These are phyloP conservation scores for Strigamia transsilvanica DNA, from an alignment of 2,888 invertebrate genomes.

Conservation along the genomic window DNA sequence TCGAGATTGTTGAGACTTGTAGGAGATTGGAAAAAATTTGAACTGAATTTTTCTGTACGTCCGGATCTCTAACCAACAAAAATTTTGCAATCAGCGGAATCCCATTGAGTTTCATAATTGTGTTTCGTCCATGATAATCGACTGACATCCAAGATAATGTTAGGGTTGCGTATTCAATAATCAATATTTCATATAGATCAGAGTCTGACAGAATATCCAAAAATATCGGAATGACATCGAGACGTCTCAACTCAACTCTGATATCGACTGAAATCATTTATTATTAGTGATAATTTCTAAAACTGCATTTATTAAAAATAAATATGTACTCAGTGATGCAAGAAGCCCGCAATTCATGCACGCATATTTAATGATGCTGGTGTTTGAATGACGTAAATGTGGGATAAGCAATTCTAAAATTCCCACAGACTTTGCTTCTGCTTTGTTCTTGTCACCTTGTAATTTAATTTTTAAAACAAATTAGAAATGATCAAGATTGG, in stretches of 20 bases:
- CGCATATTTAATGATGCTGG: not conserved
- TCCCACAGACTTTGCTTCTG: slow-evolving; percentile 9
- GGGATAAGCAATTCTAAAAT: slow-evolving; percentile 11
- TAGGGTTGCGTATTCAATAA: slow-evolving; percentile 26
- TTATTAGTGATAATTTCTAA: not conserved
- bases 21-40: slow-evolving; percentile 5
- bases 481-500: not conserved
- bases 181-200: not conserved
- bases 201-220: not conserved
- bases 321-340: slow-evolving; percentile 1
- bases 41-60: slow-evolving; percentile 21
- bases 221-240: slow-evolving; percentile 17
- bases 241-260: not conserved
- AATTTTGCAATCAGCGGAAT: not conserved
- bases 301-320: not conserved
- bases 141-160: slow-evolving; percentile 25
- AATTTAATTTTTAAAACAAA: not conserved
- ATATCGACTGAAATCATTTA: slow-evolving; percentile 17
- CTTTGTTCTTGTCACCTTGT: slow-evolving; percentile 11
- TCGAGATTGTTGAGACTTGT: not conserved
- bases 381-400: not conserved
- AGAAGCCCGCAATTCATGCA: slow-evolving; percentile 34
- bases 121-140: slow-evolving; percentile 36
- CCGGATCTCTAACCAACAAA: slow-evolving; percentile 9
- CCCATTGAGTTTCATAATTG: slow-evolving; percentile 33